Evolutionary conservation across 1,140 invertebrate genomes (phyloP), one percentile per base, ranked within the genome.

Genomic region (Paramacrobiotus metropolitanus): DNA sequence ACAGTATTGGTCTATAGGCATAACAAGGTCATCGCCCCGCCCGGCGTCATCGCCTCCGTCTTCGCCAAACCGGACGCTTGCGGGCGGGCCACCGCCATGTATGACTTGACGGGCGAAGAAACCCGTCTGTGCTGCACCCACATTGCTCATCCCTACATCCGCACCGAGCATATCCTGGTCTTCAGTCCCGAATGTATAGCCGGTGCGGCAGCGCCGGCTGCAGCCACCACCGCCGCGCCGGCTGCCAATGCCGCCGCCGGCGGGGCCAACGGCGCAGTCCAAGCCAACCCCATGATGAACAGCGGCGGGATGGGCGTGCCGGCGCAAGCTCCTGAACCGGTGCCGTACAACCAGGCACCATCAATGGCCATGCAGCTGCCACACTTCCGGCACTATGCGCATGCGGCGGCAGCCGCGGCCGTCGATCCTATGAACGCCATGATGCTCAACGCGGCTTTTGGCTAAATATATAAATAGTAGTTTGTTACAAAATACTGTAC

Each of bases 351-450:
- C 24, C 24, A 55, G n/a, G 24, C 28, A n/a, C 34, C 34, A 9
- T 40, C 34, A 40, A 40, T 40, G 9, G 9, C 34, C n/a, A 9
- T n/a, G 34, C n/a, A 9, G 9, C 15, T 55, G 48, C 48, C 48
- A 9, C 48, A 55, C 15, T 55, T 55, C 24, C 48, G 48, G 15
- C 48, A 55, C 15, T 55, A 20, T 55, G n/a, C n/a, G n/a, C n/a
- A n/a, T n/a, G n/a, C n/a, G n/a, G n/a, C n/a, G n/a, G n/a, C n/a
- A n/a, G n/a, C n/a, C n/a, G n/a, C n/a, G n/a, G n/a, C n/a, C n/a
- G n/a, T n/a, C n/a, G 48, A 55, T 55, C 48, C 48, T 15, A 55
- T 55, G 48, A 55, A 55, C 24, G 48, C 48, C 24, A 55, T 55
- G 48, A 55, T 55, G 48, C 34, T 40, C n/a, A n/a, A n/a, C n/a